phyloP scores from a whole-genome alignment of 2,113 vertebrate species.

The Delphinus delphis region DNA sequence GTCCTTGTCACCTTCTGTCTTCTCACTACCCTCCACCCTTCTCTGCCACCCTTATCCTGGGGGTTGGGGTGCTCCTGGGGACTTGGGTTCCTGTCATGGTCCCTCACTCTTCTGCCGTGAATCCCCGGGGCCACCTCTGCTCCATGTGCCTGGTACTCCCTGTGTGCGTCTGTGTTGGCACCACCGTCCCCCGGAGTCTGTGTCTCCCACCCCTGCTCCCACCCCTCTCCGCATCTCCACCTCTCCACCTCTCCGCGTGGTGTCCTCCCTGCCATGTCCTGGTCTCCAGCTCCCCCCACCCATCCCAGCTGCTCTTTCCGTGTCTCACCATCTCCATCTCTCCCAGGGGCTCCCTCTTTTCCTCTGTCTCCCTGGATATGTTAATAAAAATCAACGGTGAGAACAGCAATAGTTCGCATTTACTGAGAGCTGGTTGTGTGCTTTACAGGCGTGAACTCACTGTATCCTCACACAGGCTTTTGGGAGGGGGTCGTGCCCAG shows the following conservation, averaged over 20 bases:
- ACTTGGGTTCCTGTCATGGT: too few species aligned
- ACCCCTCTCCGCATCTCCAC: neutral
- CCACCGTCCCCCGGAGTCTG: neutral
- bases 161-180: fast-evolving
- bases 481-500: too few species aligned
- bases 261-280: neutral
- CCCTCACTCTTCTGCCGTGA: neutral
- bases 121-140: neutral
- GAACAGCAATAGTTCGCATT: fast-evolving
- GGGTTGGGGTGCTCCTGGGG: neutral
- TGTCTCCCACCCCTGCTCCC: neutral
- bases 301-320: neutral
- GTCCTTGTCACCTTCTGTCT: neutral
- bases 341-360: neutral
- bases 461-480: fast-evolving
- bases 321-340: neutral
- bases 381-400: neutral
- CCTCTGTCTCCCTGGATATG: neutral
- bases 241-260: neutral
- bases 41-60: neutral
- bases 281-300: neutral
- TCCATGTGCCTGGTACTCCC: neutral
- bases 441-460: neutral
- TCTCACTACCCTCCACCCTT: fast-evolving
- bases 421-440: neutral